A percentile compares a stretch with the other conserved stretches of the same genome.
Conservation (phyloP, 2,113 vertebrate species). For the Pseudopodoces humilis region DNA sequence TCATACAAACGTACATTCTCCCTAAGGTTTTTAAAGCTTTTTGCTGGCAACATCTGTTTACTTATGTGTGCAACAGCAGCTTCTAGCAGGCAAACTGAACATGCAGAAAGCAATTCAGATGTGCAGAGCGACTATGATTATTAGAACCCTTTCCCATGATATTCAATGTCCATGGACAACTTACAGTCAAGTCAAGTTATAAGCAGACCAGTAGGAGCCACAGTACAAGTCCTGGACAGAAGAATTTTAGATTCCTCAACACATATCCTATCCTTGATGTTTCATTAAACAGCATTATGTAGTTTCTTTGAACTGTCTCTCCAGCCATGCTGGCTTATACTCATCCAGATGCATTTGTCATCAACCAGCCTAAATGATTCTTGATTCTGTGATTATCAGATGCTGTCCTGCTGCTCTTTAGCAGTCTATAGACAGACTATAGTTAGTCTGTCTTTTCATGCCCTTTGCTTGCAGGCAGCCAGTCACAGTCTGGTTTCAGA, state of each 20-base stretch:
- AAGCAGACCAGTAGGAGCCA: neutral
- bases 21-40: neutral
- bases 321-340: neutral
- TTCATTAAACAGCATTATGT: neutral
- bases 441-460: neutral
- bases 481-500: neutral
- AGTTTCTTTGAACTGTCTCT: neutral
- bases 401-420: neutral
- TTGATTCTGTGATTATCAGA: neutral
- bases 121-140: fast-evolving
- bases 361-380: neutral
- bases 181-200: neutral
- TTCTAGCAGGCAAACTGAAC: neutral
- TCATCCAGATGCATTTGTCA: neutral
- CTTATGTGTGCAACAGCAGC: neutral
- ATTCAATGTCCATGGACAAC: neutral
- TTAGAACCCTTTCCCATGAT: neutral
- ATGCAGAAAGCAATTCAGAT: conserved; percentile 9
- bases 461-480: neutral
- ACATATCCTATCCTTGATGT: neutral
- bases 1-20: neutral
- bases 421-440: too few species aligned
- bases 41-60: neutral
- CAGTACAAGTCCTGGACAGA: neutral
- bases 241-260: neutral